phyloP scores from a whole-genome alignment of 2,113 vertebrate genomes.

The Planiliza haematocheilus region DNA sequence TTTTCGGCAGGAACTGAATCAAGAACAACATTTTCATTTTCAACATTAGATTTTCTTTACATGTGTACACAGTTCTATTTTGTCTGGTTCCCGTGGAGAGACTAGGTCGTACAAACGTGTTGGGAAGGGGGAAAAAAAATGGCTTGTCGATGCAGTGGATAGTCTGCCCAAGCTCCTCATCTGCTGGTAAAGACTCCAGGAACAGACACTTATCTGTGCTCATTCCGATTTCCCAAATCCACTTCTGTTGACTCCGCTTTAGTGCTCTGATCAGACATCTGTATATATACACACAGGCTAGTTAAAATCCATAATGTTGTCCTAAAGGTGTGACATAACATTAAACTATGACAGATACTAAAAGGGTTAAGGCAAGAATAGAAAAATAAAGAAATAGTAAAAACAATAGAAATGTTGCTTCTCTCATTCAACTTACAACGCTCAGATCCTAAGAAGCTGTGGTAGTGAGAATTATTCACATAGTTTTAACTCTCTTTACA shows the following conservation, averaged over 20 bases:
- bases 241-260: conserved; percentile 8
- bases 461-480: conserved; percentile 72
- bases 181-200: background rate
- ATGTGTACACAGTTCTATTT: conserved; percentile 63
- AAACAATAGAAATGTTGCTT: conserved; percentile 77
- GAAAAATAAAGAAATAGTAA: conserved; percentile 75
- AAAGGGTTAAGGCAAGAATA: conserved; percentile 82
- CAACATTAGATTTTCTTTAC: conserved; percentile 41
- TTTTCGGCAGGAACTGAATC: conserved; percentile 51
- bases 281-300: conserved; percentile 34
- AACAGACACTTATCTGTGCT: background rate
- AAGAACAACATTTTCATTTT: conserved; percentile 59
- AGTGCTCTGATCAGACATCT: conserved; percentile 27
- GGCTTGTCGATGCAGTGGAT: conserved; percentile 24
- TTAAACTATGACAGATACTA: conserved; percentile 57
- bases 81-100: conserved; percentile 21
- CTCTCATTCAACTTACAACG: conserved; percentile 52
- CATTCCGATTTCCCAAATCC: conserved; percentile 13
- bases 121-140: background rate
- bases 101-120: conserved; percentile 29
- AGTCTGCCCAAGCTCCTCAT: background rate
- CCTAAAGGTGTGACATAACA: conserved; percentile 52
- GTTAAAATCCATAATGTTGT: conserved; percentile 35
- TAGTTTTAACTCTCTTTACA: conserved; percentile 74
- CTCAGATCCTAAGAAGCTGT: conserved; percentile 69